Conservation (phyloP, 2,797 vertebrate species). For the Danio choprae region DNA sequence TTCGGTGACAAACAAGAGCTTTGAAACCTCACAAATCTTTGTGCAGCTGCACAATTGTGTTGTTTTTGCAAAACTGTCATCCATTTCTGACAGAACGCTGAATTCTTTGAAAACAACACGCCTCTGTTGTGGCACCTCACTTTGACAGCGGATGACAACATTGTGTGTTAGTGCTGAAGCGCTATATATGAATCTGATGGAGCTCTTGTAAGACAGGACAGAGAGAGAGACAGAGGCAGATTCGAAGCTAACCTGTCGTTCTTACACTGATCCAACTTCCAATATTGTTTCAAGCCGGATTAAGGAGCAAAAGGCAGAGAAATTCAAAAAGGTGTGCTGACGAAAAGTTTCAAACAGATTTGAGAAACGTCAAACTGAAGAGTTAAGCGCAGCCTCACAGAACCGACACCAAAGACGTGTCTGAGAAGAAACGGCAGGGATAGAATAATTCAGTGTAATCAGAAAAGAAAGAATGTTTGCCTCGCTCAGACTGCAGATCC, state of each 20-base stretch:
- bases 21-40: constrained; percentile 19
- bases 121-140: constrained; percentile 60
- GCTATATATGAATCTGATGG: constrained; percentile 27
- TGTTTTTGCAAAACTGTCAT: constrained; percentile 52
- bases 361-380: constrained; percentile 29
- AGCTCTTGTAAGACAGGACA: constrained; percentile 28
- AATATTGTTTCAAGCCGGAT: constrained; percentile 19
- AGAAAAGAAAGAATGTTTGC: constrained; percentile 43
- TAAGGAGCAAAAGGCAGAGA: constrained; percentile 36
- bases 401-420: constrained; percentile 13
- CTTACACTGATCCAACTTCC: constrained; percentile 4
- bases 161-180: constrained; percentile 59
- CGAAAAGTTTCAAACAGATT: constrained; percentile 15
- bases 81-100: constrained; percentile 68
- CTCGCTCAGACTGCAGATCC: constrained; percentile 56
- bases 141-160: constrained; percentile 68
- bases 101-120: constrained; percentile 65
- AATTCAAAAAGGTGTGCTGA: constrained; percentile 22
- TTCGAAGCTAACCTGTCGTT: constrained; percentile 31
- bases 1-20: not conserved
- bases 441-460: constrained; percentile 36
- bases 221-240: constrained; percentile 3
- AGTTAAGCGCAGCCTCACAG: constrained; percentile 6
- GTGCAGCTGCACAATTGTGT: constrained; percentile 33
- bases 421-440: constrained; percentile 35